These are phyloP conservation scores for Melanargia galathea DNA, from an alignment of 2,888 invertebrate genomes.

Conservation along the genomic window DNA sequence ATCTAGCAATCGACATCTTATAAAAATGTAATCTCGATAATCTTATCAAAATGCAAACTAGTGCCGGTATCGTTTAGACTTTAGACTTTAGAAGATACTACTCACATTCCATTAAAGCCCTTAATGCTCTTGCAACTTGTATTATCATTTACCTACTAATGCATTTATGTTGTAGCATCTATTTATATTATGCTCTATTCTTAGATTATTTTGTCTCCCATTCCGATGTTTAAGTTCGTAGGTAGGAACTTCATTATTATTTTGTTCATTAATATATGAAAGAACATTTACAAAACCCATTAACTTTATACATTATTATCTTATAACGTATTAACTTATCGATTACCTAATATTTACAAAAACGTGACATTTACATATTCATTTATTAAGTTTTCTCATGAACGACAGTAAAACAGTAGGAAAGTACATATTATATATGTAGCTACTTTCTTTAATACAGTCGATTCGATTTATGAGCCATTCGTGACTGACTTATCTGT, in stretches of 20 bases:
- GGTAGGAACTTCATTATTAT: too few relatives aligned
- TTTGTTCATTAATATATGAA: too few relatives aligned
- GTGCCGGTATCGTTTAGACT: neutral
- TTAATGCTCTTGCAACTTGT: slow-evolving; percentile 10
- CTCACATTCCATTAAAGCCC: slow-evolving; percentile 24
- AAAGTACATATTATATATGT: too few relatives aligned
- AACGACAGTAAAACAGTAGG: neutral
- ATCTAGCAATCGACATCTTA: slow-evolving; percentile 1
- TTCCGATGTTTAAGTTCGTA: neutral
- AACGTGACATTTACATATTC: neutral
- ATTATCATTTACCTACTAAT: slow-evolving; percentile 9
- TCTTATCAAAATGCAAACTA: neutral
- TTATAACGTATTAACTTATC: too few relatives aligned
- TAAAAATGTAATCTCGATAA: too few relatives aligned
- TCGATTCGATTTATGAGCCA: neutral
- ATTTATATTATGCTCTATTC: neutral
- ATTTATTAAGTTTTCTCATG: neutral
- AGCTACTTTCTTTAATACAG: neutral
- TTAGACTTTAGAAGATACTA: neutral
- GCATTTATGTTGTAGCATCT: slow-evolving; percentile 9
- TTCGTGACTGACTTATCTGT: neutral
- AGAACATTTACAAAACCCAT: too few relatives aligned
- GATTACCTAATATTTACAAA: neutral
- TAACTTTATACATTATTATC: too few relatives aligned
- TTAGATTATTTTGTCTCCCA: neutral